Conservation (phyloP, 2,888 invertebrate species). For the Lycia hirtaria region DNA sequence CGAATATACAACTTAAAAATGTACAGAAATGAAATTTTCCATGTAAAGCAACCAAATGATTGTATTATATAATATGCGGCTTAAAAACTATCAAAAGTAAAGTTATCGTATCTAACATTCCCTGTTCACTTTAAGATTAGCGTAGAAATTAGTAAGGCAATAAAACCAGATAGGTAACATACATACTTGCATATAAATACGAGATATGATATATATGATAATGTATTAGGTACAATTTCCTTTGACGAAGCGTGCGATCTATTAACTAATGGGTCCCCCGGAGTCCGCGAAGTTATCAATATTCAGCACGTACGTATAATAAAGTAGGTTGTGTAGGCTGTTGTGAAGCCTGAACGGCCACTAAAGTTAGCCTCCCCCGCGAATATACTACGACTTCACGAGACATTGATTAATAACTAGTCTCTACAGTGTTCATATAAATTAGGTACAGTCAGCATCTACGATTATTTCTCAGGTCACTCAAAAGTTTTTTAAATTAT, state of each 20-base stretch:
- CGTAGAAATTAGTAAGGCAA: neutral
- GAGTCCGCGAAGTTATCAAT: constrained; percentile 36
- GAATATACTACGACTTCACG: constrained; percentile 42
- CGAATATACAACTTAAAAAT: too few relatives aligned
- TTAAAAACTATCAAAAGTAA: too few relatives aligned
- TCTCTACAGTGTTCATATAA: constrained; percentile 41
- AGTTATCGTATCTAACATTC: neutral
- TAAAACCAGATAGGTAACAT: neutral
- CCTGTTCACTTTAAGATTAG: neutral
- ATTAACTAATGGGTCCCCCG: constrained; percentile 35
- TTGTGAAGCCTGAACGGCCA: constrained; percentile 34
- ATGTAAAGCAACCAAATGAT: too few relatives aligned
- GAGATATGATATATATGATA: neutral
- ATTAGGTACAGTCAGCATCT: constrained; percentile 32
- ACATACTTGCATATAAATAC: neutral
- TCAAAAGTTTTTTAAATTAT: too few relatives aligned
- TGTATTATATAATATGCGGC: too few relatives aligned
- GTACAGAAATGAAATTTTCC: too few relatives aligned
- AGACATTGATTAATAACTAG: constrained; percentile 48
- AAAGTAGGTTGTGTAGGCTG: constrained; percentile 28
- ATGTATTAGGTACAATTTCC: constrained; percentile 2
- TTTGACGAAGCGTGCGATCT: constrained; percentile 13
- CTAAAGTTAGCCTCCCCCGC: constrained; percentile 37
- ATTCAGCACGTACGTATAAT: constrained; percentile 27
- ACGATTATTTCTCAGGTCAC: too few relatives aligned